Percentiles rank a stretch among this genome's conserved stretches.
phyloP scores from a whole-genome alignment of 2,797 vertebrate species.

The Argya squamiceps region DNA sequence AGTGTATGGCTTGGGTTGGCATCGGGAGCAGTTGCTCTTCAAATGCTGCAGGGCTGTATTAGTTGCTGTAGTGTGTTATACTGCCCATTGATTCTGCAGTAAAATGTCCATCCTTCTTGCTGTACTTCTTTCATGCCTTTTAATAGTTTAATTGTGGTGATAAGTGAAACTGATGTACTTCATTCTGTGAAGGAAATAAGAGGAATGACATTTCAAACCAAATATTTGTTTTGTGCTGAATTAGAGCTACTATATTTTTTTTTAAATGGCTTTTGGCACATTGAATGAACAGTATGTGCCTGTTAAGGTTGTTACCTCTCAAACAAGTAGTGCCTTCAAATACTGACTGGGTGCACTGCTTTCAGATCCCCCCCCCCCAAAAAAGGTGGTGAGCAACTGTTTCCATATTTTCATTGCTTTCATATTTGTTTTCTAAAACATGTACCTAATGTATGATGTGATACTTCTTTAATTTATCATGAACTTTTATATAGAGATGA shows the following conservation, averaged over 20 bases:
- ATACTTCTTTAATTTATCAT: background rate
- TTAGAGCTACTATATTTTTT: background rate
- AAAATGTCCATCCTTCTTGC: background rate
- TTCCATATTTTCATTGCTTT: background rate
- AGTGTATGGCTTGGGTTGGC: background rate
- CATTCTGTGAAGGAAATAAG: background rate
- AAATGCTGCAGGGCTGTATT: background rate
- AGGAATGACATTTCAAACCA: background rate
- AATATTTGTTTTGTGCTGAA: background rate
- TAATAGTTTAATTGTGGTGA: background rate
- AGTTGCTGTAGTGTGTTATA: background rate
- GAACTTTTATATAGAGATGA: background rate
- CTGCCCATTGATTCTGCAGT: background rate
- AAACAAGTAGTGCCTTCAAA: background rate
- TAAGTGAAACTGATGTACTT: background rate
- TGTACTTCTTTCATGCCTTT: background rate
- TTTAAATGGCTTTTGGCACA: background rate
- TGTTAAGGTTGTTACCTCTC: background rate
- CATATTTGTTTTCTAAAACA: background rate
- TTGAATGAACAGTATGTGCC: background rate
- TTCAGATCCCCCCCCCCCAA: background rate
- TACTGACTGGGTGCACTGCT: background rate
- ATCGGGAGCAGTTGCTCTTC: background rate
- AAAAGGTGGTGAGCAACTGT: background rate
- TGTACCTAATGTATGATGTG: background rate